Percentiles rank a stretch among this genome's conserved stretches.
Evolutionary conservation across 1,140 invertebrate genomes (phyloP).

Genomic region (Dreissena polymorpha): DNA sequence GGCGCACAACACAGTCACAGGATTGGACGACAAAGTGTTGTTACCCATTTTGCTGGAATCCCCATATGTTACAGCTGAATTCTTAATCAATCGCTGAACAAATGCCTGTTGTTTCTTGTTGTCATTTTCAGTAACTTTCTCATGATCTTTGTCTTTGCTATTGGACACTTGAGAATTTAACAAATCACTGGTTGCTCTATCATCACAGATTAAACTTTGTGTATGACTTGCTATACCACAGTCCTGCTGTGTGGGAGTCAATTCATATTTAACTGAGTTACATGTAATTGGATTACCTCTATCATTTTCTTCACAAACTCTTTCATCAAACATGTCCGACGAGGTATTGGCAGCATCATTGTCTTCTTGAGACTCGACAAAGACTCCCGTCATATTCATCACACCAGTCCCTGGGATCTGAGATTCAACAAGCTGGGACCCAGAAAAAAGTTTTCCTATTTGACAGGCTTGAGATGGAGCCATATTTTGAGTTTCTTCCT

Average conservation of each 20-base stretch:
- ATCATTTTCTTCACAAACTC: constrained; percentile 13
- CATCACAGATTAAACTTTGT: background rate
- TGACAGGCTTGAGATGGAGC: constrained; percentile 3
- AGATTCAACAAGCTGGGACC: background rate
- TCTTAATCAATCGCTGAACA: too few relatives aligned
- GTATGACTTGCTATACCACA: constrained; percentile 25
- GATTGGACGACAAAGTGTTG: too few relatives aligned
- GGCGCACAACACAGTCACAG: constrained; percentile 1
- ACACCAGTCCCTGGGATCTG: constrained; percentile 24
- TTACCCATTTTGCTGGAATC: too few relatives aligned
- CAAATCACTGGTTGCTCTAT: too few relatives aligned
- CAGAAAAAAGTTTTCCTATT: too few relatives aligned
- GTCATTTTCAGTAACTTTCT: too few relatives aligned
- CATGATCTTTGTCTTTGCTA: too few relatives aligned
- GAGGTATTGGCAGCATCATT: constrained; percentile 6
- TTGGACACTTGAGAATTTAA: too few relatives aligned
- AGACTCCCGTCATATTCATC: constrained; percentile 34
- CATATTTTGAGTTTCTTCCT: background rate
- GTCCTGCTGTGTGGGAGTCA: background rate
- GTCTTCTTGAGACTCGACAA: constrained; percentile 35
- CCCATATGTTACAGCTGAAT: too few relatives aligned
- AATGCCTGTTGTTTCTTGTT: too few relatives aligned
- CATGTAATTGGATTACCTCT: too few relatives aligned
- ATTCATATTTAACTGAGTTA: background rate
- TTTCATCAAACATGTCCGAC: constrained; percentile 54